These are phyloP conservation scores for Agonopterix alstromeriana DNA, from an alignment of 2,888 invertebrate species.

Conservation along the genomic window DNA sequence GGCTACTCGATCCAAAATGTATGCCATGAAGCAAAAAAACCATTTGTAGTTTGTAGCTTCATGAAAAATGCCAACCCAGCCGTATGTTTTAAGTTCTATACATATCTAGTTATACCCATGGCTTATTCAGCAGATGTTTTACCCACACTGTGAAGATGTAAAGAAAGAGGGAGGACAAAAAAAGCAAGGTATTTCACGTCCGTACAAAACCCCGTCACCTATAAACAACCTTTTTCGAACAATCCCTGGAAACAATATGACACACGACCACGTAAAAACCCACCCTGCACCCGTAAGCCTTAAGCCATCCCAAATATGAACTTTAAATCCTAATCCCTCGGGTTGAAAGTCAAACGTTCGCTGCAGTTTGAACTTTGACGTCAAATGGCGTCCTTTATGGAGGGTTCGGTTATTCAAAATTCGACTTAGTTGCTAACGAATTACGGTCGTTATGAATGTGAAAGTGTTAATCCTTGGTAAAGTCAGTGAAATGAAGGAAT, in stretches of 20 bases:
- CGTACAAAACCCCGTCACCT: constrained; percentile 46
- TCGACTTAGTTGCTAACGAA: constrained; percentile 14
- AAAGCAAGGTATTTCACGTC: neutral
- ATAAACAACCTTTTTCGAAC: constrained; percentile 38
- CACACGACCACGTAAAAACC: constrained; percentile 46
- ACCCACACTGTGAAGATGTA: too few relatives aligned
- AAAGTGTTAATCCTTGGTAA: neutral
- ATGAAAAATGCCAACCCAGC: too few relatives aligned
- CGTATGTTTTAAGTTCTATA: too few relatives aligned
- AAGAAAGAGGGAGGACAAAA: neutral
- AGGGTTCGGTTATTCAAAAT: constrained; percentile 19
- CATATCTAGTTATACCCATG: constrained; percentile 3
- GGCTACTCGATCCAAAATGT: too few relatives aligned
- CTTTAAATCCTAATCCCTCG: constrained; percentile 23
- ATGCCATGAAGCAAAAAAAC: too few relatives aligned
- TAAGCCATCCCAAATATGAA: constrained; percentile 6
- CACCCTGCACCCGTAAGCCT: constrained; percentile 17
- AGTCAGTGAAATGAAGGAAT: constrained; percentile 37
- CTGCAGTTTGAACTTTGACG: constrained; percentile 58
- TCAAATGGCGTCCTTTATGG: constrained; percentile 34
- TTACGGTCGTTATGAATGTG: constrained; percentile 14
- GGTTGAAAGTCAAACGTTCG: constrained; percentile 27
- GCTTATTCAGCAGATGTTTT: too few relatives aligned
- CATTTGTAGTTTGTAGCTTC: too few relatives aligned
- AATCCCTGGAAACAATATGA: constrained; percentile 39